Evolutionary conservation across 1,140 invertebrate genomes (phyloP), one percentile per base, ranked within the genome.

Genomic region (Drosophila bocqueti): DNA sequence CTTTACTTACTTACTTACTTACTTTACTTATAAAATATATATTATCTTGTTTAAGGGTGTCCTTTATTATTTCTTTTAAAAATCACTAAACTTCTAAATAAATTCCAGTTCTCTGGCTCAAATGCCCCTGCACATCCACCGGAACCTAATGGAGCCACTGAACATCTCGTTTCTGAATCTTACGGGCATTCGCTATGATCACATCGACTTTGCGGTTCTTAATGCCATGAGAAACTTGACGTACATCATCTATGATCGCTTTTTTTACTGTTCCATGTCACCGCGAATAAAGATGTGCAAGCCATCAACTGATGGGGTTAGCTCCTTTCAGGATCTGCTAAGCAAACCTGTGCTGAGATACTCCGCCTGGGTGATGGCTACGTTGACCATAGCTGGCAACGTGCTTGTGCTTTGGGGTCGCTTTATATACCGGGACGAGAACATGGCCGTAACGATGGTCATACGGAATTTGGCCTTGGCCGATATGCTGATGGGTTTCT

Each of bases 401-500:
- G 79, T 94, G 2, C 80, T 96, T 18, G 96, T 97, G 2, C 87
- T 97, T 16, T 95, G 95, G 92, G 95, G 95, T 59, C 93, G 96
- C 77, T 94, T 95, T 58, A 93, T 95, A 2, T 94, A 94, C 15
- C 94, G 94, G 24, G 94, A 95, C 75, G 94, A 95, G 77, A 95
- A 95, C 80, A 93, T 93, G 49, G 93, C 94, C 1, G 91, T 96
- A 0, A 95, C 94, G 49, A 93, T 95, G 57, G 93, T 97, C 36
- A 96, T 97, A 63, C 94, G 95, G 49, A 97, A 97, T 93, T 93
- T 97, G 42, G 96, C 96, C 50, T 94, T 95, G n/a, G 95, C 96
- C 8, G 97, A 97, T 93, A 94, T 97, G 76, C 91, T 97, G 18
- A 97, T 97, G 96, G 97, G 96, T 1, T 89, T 97, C 49, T 97